Evolutionary conservation across 1,140 invertebrate species (phyloP), one percentile per base, ranked within the genome.

Genomic region (Chionoecetes opilio): DNA sequence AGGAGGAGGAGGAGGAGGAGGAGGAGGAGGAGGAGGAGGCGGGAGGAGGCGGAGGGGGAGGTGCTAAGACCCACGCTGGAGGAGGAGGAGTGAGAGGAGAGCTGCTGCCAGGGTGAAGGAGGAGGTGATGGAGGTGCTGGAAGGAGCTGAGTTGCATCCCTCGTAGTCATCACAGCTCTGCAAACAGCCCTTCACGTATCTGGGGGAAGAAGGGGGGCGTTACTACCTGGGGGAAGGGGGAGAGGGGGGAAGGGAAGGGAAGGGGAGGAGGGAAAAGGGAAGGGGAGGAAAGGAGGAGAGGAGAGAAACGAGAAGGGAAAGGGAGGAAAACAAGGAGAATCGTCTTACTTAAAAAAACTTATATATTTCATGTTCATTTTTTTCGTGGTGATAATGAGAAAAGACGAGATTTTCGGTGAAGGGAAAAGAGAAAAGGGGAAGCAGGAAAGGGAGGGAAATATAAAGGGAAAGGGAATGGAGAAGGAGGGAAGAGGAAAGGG

Each of bases 121-220:
- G 87, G 34, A 87, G 84, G 90, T 5, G 31, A 31, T 3, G 0
- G 37, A 17, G 29, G n/a, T 31, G 3, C 29, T 17, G 82, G 38
- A 41, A 5, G 94, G 32, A 0, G 96, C 91, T 2, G 38, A 84
- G 96, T 99, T 99, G 97, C 98, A 99, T 0, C 98, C 98, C 96
- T 99, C 98, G 0, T 98, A 98, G 96, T 99, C 98, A 96, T 98
- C 98, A 97, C 98, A 99, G 95, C 98, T 99, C 97, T 99, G 98
- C 14, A 99, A 97, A 97, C 98, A 99, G 53, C 98, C 98, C 96
- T 98, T 98, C 31, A 99, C 98, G 96, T 99, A 99, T 96, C 98
- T 99, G 97, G 17, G 91, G 97, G 41, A 63, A 84, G 17, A 75
- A n/a, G 37, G 37, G 34, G 88, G 29, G 38, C 11, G 34, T 38